Conservation (phyloP, 2,113 vertebrate genomes). For the Panurus biarmicus region DNA sequence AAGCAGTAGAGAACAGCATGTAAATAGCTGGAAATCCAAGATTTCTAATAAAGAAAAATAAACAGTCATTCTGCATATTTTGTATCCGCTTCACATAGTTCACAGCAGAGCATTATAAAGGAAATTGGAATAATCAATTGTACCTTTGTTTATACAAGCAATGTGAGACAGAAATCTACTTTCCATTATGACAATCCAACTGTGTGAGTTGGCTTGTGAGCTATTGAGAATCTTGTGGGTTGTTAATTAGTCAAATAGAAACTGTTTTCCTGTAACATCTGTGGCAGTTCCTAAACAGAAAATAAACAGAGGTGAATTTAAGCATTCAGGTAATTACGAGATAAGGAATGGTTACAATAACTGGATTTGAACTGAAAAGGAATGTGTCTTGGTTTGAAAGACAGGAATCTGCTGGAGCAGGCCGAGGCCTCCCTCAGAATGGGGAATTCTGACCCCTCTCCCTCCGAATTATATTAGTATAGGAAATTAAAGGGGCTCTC, state of each 20-base stretch:
- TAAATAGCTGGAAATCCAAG: neutral
- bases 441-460: too few species aligned
- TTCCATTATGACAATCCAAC: neutral
- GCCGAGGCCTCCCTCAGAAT: too few species aligned
- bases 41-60: neutral
- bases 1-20: neutral
- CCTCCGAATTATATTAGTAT: too few species aligned
- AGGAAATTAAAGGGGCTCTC: too few species aligned
- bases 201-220: neutral
- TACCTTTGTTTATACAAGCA: neutral
- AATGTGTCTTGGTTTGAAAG: too few species aligned
- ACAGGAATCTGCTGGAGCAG: too few species aligned
- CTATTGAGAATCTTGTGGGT: neutral
- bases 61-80: neutral
- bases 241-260: neutral
- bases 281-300: neutral
- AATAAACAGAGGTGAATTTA: constrained; percentile 21
- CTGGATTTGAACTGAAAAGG: neutral
- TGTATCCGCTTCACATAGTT: neutral
- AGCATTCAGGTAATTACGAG: neutral
- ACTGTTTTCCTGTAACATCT: neutral
- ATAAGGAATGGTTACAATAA: neutral
- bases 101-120: neutral
- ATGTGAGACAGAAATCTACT: neutral
- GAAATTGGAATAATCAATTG: neutral